These are phyloP conservation scores for Orthonychiurus folsomi DNA, from an alignment of 2,888 invertebrate genomes.

Conservation along the genomic window DNA sequence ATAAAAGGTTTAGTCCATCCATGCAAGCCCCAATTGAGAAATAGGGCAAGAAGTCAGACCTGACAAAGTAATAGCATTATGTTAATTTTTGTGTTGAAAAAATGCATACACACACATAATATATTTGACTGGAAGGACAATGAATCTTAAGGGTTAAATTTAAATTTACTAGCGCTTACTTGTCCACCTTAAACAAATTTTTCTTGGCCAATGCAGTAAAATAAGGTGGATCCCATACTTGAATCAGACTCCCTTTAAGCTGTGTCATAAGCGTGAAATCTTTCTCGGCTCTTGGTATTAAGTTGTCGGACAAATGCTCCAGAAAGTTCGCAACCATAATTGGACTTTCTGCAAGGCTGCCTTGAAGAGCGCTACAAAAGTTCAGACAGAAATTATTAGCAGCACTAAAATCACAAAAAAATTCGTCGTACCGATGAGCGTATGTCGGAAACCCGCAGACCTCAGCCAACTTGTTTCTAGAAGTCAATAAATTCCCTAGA, in stretches of 20 bases:
- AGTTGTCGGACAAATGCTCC: constrained; percentile 60
- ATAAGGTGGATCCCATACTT: constrained; percentile 79
- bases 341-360: constrained; percentile 75
- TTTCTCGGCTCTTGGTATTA: constrained; percentile 59
- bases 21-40: constrained; percentile 90
- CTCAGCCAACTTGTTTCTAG: constrained; percentile 68
- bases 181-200: constrained; percentile 53
- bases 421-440: constrained; percentile 56
- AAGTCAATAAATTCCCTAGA: constrained; percentile 61
- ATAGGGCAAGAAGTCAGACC: constrained; percentile 66
- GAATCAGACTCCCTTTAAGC: constrained; percentile 54
- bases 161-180: not conserved
- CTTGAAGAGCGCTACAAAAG: constrained; percentile 64
- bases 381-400: not conserved
- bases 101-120: too few species aligned
- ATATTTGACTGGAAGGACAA: too few species aligned
- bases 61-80: constrained; percentile 41
- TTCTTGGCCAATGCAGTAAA: constrained; percentile 66
- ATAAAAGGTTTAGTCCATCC: constrained; percentile 90
- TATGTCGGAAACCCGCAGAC: constrained; percentile 84
- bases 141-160: not conserved
- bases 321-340: constrained; percentile 71
- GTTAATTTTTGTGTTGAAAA: too few species aligned
- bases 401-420: not conserved
- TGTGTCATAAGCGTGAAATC: constrained; percentile 68